Evolutionary conservation across 2,797 vertebrate genomes (phyloP), one percentile per base, ranked within the genome.

Genomic region (Sus cebifrons): DNA sequence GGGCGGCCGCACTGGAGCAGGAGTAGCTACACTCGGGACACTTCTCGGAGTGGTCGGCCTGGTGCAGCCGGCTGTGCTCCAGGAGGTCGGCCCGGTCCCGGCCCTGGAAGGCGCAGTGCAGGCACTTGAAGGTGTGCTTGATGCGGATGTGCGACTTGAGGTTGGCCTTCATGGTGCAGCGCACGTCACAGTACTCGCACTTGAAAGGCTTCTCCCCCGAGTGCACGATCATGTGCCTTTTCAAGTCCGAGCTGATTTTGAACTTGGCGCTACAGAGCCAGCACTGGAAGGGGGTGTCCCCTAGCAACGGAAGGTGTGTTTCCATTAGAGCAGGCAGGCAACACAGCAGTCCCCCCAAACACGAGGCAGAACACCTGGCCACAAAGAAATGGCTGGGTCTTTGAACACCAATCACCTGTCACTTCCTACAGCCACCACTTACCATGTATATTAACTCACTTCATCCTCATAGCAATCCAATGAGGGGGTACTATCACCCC

Each of bases 221-320:
- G 98, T 99, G 99, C 86, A 99, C 99, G 15, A 99, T 99, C 98
- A 99, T 97, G 98, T 99, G 99, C 74, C 99, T 98, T 98, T 99
- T 99, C 98, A 99, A 98, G 98, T 99, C 99, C 0, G 99, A 99
- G 98, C 99, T 99, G 98, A 99, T 99, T 98, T 99, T 99, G 98
- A 99, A 99, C 98, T 99, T 99, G 92, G 99, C 99, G 3, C 99
- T 99, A 67, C 99, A 99, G 96, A 99, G 98, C 84, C 99, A 99
- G 98, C 99, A 99, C 97, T 99, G 99, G 99, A 99, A 99, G 14
- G 99, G 99, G 52, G 99, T 99, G 10, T 99, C 99, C 32, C 99
- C 99, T 99, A 97, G 90, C 78, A 89, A 96, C 0, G 85, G 92
- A 97, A 95, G 73, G 88, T 67, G 89, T 62, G 89, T 62, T 95